Conservation (phyloP, 2,888 invertebrate species). For the Drosophila longiperda region DNA sequence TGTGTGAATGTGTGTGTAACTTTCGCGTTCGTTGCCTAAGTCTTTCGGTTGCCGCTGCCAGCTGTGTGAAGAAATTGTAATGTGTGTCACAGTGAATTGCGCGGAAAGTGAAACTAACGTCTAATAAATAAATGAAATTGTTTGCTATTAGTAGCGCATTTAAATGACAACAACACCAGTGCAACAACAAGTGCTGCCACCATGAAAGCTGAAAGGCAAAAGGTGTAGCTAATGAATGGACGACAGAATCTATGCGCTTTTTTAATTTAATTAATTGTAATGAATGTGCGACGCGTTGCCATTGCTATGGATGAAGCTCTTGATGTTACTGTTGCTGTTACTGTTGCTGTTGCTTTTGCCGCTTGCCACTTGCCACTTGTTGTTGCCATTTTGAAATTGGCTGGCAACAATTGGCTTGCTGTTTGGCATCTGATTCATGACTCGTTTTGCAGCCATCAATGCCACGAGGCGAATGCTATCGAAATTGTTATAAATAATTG, state of each 20-base stretch:
- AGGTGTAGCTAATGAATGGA: conserved; percentile 40
- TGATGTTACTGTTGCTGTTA: not conserved
- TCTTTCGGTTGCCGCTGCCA: conserved; percentile 51
- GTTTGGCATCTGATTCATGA: conserved; percentile 58
- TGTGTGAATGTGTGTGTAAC: conserved; percentile 31
- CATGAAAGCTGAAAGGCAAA: conserved; percentile 50
- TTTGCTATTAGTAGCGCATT: conserved; percentile 75
- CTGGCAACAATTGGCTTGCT: conserved; percentile 54
- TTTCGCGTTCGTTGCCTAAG: conserved; percentile 71
- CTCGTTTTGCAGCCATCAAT: conserved; percentile 62
- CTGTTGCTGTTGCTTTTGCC: conserved; percentile 3
- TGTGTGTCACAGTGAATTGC: conserved; percentile 67
- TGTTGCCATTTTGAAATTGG: conserved; percentile 48
- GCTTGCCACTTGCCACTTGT: conserved; percentile 11
- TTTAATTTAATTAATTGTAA: conserved; percentile 72
- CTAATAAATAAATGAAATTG: conserved; percentile 78
- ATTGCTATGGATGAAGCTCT: not conserved
- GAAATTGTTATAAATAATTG: conserved; percentile 77
- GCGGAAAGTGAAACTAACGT: conserved; percentile 71
- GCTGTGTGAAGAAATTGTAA: conserved; percentile 68
- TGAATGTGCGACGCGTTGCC: conserved; percentile 50
- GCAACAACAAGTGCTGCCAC: conserved; percentile 23
- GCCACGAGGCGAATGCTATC: conserved; percentile 60
- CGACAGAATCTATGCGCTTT: conserved; percentile 66
- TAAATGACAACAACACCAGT: conserved; percentile 60